Evolutionary conservation across 2,888 invertebrate genomes (phyloP).

Genomic region (Cheiracanthium punctorium): DNA sequence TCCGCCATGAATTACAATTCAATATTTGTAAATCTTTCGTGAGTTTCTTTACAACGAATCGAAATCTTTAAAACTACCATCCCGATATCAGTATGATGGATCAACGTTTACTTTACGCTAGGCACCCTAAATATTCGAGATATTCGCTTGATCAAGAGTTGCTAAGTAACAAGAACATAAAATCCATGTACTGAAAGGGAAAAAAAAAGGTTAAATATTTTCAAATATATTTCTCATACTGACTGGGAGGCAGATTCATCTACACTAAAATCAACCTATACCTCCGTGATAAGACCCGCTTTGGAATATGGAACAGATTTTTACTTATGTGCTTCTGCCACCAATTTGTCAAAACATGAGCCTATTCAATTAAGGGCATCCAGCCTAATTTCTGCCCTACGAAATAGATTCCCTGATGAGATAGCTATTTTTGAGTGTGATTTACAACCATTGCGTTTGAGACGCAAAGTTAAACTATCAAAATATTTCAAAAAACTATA

Average conservation of each 20-base stretch:
- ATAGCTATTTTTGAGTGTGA: no score
- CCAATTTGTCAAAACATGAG: no score
- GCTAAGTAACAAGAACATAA: neutral
- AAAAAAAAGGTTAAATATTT: neutral
- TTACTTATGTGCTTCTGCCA: no score
- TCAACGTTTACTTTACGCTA: neutral
- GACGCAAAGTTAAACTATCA: neutral
- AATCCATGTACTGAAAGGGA: neutral
- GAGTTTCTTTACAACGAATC: neutral
- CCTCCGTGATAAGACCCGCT: no score
- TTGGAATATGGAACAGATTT: no score
- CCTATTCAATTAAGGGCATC: no score
- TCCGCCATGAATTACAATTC: slow-evolving; percentile 7
- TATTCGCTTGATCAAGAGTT: neutral
- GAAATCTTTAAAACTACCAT: neutral
- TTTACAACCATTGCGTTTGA: neutral
- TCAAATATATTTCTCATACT: neutral
- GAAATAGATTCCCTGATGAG: no score
- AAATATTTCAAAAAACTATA: no score
- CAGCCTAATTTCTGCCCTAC: no score
- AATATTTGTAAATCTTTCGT: neutral
- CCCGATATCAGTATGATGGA: neutral
- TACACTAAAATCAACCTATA: no score
- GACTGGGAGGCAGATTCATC: no score
- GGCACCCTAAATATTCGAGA: neutral